These are phyloP conservation scores for Dendropsophus ebraccatus DNA, from an alignment of 2,113 vertebrate species.

Conservation along the genomic window DNA sequence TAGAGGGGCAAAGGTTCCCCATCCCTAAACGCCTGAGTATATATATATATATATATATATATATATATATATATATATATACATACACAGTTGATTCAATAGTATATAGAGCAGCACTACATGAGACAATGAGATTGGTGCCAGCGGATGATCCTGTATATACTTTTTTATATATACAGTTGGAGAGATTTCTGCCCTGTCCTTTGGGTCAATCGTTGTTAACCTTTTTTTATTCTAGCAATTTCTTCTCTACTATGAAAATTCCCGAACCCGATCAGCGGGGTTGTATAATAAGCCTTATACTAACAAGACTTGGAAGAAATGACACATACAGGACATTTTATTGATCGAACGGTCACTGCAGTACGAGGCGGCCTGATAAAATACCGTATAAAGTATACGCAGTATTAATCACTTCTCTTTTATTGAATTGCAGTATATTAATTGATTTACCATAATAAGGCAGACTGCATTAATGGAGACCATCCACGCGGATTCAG, in stretches of 20 bases:
- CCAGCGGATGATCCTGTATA: no score
- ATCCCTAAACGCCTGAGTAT: no score
- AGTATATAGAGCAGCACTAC: no score
- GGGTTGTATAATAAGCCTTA: no score
- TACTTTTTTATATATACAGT: no score
- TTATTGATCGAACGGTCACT: conserved; percentile 10
- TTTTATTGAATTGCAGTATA: conserved; percentile 42
- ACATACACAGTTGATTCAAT: no score
- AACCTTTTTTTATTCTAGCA: neutral
- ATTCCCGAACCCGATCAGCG: neutral
- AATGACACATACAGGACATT: neutral
- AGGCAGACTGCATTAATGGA: conserved; percentile 21
- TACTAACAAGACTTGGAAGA: neutral
- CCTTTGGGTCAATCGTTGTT: neutral
- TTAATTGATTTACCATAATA: conserved; percentile 49
- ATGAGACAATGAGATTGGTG: no score
- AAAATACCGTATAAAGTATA: conserved; percentile 24
- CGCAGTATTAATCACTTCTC: conserved; percentile 15
- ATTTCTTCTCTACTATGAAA: neutral
- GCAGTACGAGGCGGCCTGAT: neutral
- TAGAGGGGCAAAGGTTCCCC: no score
- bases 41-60: no score
- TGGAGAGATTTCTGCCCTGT: neutral
- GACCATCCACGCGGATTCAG: neutral
- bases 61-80: no score